Conservation (phyloP, 2,888 invertebrate species). For the Clepsis dumicolana region DNA sequence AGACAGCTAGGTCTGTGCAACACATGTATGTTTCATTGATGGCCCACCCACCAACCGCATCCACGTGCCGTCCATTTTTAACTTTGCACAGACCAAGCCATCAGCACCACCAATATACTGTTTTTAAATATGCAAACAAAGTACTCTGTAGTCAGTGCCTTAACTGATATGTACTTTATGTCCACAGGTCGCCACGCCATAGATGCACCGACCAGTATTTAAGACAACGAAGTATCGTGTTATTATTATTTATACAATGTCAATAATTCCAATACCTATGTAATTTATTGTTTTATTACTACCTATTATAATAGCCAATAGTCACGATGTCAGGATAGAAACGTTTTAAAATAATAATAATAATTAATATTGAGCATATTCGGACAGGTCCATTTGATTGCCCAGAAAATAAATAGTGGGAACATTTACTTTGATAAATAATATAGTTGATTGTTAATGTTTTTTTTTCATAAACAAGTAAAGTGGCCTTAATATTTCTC, state of each 20-base stretch:
- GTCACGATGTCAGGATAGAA: constrained; percentile 1
- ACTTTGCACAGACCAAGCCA: too few species aligned
- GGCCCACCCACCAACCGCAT: too few species aligned
- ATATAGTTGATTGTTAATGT: too few species aligned
- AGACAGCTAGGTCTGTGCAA: too few species aligned
- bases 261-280: constrained; percentile 15
- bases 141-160: too few species aligned
- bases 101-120: too few species aligned
- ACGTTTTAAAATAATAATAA: not conserved
- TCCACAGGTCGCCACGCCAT: constrained; percentile 71
- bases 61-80: too few species aligned
- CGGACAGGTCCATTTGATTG: not conserved
- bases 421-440: constrained; percentile 9
- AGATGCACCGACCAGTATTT: constrained; percentile 51
- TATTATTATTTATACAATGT: constrained; percentile 15
- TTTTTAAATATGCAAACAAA: too few species aligned
- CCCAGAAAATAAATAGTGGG: not conserved
- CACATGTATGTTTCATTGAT: too few species aligned
- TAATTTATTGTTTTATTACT: constrained; percentile 34
- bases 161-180: too few species aligned
- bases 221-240: constrained; percentile 32
- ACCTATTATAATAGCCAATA: too few species aligned
- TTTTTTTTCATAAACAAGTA: not conserved
- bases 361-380: not conserved
- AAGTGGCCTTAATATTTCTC: not conserved